phyloP scores from a whole-genome alignment of 2,888 invertebrate genomes.

The Hoplodrina ambigua region DNA sequence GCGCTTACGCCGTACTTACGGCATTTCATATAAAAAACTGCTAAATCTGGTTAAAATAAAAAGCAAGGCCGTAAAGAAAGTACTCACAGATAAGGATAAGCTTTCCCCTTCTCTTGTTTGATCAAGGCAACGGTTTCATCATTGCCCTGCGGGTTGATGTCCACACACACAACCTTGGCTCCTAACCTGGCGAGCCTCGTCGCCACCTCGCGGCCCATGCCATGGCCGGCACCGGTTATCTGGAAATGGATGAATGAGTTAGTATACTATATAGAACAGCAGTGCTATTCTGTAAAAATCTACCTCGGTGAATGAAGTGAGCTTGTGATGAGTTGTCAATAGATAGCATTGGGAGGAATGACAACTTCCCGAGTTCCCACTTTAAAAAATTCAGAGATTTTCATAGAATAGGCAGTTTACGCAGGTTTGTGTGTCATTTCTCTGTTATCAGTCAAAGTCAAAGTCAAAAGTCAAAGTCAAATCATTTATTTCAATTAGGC shows the following conservation, averaged over 20 bases:
- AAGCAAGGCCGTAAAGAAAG: background rate
- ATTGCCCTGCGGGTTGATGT: slow-evolving; percentile 93
- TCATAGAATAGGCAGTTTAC: too few species aligned
- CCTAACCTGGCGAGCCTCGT: slow-evolving; percentile 93
- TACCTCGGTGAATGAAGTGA: too few species aligned
- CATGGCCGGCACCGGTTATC: slow-evolving; percentile 96
- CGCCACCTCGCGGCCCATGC: slow-evolving; percentile 95
- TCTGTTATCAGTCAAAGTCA: slow-evolving; percentile 17
- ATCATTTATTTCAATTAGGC: too few species aligned
- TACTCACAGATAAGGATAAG: slow-evolving; percentile 81
- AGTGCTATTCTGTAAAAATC: too few species aligned
- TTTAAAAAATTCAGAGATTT: too few species aligned
- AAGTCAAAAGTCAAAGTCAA: too few species aligned
- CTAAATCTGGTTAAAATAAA: too few species aligned
- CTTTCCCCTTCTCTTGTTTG: slow-evolving; percentile 82
- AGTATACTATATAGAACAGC: background rate
- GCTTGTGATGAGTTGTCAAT: too few species aligned
- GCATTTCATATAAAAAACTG: too few species aligned
- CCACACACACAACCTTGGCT: slow-evolving; percentile 93
- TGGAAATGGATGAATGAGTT: slow-evolving; percentile 68
- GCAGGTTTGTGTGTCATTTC: background rate
- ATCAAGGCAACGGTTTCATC: slow-evolving; percentile 91
- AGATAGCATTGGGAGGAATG: too few species aligned
- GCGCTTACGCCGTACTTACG: too few species aligned
- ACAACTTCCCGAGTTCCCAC: too few species aligned